Evolutionary conservation across 2,888 invertebrate species (phyloP), one percentile per base, ranked within the genome.

Genomic region (Colostygia pectinataria): DNA sequence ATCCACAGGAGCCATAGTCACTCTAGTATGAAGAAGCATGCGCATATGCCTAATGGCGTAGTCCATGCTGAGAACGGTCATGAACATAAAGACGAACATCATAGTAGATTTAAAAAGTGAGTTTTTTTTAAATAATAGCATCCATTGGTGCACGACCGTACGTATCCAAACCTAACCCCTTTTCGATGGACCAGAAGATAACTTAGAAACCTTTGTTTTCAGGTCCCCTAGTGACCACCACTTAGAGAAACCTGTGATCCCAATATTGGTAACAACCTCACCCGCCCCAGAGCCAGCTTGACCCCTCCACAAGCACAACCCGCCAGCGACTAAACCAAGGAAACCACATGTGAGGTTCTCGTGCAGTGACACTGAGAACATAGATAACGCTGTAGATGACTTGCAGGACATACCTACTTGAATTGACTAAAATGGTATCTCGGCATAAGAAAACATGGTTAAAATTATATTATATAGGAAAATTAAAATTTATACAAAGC

Each of bases 1-100:
- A 86, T 90, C 50, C 85, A 85, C 36, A 81, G 83, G 50, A 87
- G 86, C 48, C 85, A 88, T 56, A 90, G 90, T 61, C 88, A 90
- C 57, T 78, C 85, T 39, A 89, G 83, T 54, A 86, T 90, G 80
- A 89, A 85, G 69, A 82, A 69, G 48, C 87, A 88, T 56, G 78
- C 74, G 1, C 63, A 79, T 13, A 80, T 65, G 20, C 86, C 89
- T 0, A 90, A 90, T 49, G 89, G 88, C n/a, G 52, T 84, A 7
- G 77, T 76, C 10, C 83, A 83, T 53, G 71, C 76, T 38, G 73
- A 59, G 37, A 81, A 80, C 47, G 85, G 80, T 5, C 80, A 82
- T 52, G 83, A 86, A 1, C 78, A 81, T 45, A 79, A 52, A 59
- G 66, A 73, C 36, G 78, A 81, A 47, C 76, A 82, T 37, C 77